Evolutionary conservation across 2,888 invertebrate genomes (phyloP), one percentile per base, ranked within the genome.

Genomic region (Dichetophora obliterata): DNA sequence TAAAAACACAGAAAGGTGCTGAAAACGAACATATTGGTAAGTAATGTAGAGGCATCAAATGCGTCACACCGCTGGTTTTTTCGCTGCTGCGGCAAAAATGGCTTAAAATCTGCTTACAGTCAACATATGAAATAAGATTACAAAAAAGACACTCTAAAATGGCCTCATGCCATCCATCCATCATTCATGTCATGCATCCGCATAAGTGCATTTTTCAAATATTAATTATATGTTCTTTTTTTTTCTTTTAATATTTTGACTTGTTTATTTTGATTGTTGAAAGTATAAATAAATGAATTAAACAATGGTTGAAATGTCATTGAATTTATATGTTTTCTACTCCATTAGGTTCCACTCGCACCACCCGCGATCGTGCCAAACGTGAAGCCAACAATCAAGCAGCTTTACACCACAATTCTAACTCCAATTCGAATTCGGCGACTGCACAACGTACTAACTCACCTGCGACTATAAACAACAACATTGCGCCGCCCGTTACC

Each of bases 1-100:
- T 97, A 90, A 97, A 97, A 91, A 97, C 96, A 90, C 95, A 95
- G 86, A 95, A 94, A 91, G 92, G 92, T 89, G 93, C 86, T 76
- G 86, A 86, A 83, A 85, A 86, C 79, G 86, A 89, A 81, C 84
- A 87, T 81, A 84, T 86, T 80, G 89, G 88, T 88, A 88, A 89
- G 88, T 88, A 78, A 24, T 61, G 52, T n/a, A 63, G 50, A 6
- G 37, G 57, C 24, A 9, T 11, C 8, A 57, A 57, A 24, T 19
- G 57, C 57, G 19, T 27, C 54, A 54, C 54, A 54, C 43, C 14
- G 43, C 43, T 43, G 22, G 11, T 19, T 54, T n/a, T n/a, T n/a
- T 14, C 22, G 14, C 24, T 59, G 27, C 57, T 59, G 22, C 57
- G 11, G 19, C 57, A 59, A 14, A 54, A 59, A 27, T 24, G 11